Base-by-base conservation (phyloP, 2,797 vertebrate genomes). In the Hydrolagus colliei region DNA sequence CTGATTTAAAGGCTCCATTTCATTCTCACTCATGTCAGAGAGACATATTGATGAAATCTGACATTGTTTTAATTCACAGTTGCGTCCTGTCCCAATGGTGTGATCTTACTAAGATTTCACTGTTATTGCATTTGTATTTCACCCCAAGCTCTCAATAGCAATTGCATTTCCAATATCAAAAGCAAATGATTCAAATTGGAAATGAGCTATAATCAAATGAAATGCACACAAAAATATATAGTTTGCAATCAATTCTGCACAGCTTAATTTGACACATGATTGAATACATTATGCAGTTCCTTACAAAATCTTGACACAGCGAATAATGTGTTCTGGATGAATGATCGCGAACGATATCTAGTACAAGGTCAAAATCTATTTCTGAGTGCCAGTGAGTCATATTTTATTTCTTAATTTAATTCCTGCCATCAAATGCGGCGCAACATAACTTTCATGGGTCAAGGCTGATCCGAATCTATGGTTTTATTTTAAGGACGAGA, bases 341-440 rank as follows among this genome's bases (percentile, higher is more conserved):
- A 78, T 78, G 76, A 79, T 79, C 59, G 4, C 22, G 10, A 79
- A 79, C 22, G n/a, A 12, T 41, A 52, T n/a, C 52, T 18, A 20
- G n/a, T 41, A 59, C 41, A 41, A 78, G 76, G n/a, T 7, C 63
- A 52, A 27, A 79, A 22, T 62, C 18, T 6, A 62, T 14, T 22
- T 63, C 73, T 32, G 27, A 79, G 61, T 65, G n/a, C 77, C 8
- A 13, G 0, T 79, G 61, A 63, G 12, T 22, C 22, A 62, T 63
- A 62, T 79, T 79, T 79, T 63, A 79, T 63, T 63, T 79, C 77
- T 79, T 63, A 79, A 63, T 27, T 79, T 63, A 13, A n/a, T 63
- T 63, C 61, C 59, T 63, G 11, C n/a, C 61, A 63, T 13, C n/a
- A 59, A 14, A 27, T 13, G n/a, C 61, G 32, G n/a, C 13, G n/a